Base-by-base conservation (phyloP, 1,140 invertebrate genomes). In the Pseudomyrmex flavicornis region DNA sequence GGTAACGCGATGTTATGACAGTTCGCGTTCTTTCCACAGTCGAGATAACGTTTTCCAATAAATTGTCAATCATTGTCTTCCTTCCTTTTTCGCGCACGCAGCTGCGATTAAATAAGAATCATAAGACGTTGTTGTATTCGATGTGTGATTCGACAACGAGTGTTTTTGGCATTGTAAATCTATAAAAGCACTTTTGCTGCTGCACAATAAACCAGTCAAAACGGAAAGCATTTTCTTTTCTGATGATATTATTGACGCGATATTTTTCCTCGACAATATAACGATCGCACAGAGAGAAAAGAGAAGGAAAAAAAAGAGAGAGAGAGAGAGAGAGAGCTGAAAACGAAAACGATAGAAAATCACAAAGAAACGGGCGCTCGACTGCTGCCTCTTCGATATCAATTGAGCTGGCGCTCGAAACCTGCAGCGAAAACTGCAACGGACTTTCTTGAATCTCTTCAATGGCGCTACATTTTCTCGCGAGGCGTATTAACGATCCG, bases 401-500 rank as follows among this genome's bases (percentile, higher is more conserved):
- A 72, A 80, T 72, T 79, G 76, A 70, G 58, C 44, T 2, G 35
- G 65, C 22, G 13, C 56, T 46, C 44, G 54, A 35, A 4, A 5
- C 35, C 76, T n/a, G n/a, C n/a, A 44, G 76, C 68, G 76, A 72
- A 72, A 72, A 72, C 66, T 72, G 44, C 66, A 72, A n/a, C 50
- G 76, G 20, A 70, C 54, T 80, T 72, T 72, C 76, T 59, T 70
- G 65, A 79, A 79, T 79, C 76, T 80, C 22, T 59, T 80, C 44
- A 50, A 70, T 50, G 68, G 46, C 66, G 76, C 54, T 80, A 80
- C 76, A 80, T 72, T 80, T 80, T 80, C 76, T 80, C 54, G 76
- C 54, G 52, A 79, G 76, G 44, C 66, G 66, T 80, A 80, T 80
- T 80, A 80, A 80, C 66, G 76, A 80, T 80, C 54, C 66, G 44